These are phyloP conservation scores for Phyllotreta striolata DNA, from an alignment of 2,888 invertebrate species.

Conservation along the genomic window DNA sequence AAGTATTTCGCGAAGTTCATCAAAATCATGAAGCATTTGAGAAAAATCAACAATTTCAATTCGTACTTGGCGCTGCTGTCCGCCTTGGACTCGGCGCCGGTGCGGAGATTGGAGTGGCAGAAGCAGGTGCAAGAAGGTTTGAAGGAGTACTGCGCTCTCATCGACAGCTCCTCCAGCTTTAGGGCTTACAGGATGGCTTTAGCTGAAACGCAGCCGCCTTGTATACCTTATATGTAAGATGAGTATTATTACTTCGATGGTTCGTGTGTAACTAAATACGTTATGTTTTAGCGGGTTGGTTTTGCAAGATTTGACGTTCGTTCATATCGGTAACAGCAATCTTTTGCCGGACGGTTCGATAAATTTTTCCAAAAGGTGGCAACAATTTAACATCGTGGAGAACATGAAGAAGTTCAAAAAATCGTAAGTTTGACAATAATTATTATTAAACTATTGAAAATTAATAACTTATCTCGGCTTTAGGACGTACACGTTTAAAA, in stretches of 20 bases:
- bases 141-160: slow-evolving; percentile 93
- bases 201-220: slow-evolving; percentile 95
- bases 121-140: slow-evolving; percentile 90
- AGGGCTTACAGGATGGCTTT: slow-evolving; percentile 94
- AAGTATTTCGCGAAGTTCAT: slow-evolving; percentile 94
- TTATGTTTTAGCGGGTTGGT: slow-evolving; percentile 82
- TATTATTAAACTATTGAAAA: slow-evolving; percentile 16
- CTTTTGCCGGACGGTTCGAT: slow-evolving; percentile 84
- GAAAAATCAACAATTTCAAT: slow-evolving; percentile 98
- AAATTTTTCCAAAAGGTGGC: slow-evolving; percentile 98
- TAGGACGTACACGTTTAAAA: slow-evolving; percentile 92
- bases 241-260: background rate
- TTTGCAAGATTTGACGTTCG: slow-evolving; percentile 98
- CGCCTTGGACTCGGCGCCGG: slow-evolving; percentile 95
- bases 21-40: slow-evolving; percentile 97
- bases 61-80: slow-evolving; percentile 96
- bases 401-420: slow-evolving; percentile 98
- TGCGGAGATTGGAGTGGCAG: slow-evolving; percentile 91
- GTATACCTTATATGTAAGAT: slow-evolving; percentile 97
- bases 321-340: slow-evolving; percentile 97
- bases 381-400: slow-evolving; percentile 97
- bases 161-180: slow-evolving; percentile 98
- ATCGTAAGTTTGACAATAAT: slow-evolving; percentile 71
- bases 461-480: slow-evolving; percentile 49
- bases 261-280: background rate